Base-by-base conservation (phyloP, 2,888 invertebrate species). In the Dolomedes plantarius region DNA sequence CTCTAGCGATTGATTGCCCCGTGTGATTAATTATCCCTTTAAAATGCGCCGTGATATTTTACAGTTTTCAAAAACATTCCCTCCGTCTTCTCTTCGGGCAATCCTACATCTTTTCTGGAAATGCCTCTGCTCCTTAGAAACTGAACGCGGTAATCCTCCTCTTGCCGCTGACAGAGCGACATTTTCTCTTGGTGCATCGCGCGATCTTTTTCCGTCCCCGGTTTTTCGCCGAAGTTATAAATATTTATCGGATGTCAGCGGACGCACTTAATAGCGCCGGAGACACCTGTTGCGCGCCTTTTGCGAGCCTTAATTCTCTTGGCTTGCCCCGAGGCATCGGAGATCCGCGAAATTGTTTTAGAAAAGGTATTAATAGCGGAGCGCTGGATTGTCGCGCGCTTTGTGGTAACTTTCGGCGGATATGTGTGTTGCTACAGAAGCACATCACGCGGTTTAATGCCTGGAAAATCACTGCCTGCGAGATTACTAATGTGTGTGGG, bases 211-310 rank as follows among this genome's bases (percentile, higher is more conserved):
- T 68, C n/a, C n/a, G n/a, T n/a, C 75, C 75, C 65, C n/a, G 76
- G 83, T 71, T 56, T 56, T 56, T 23, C 19, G 56, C 23, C 23
- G 23, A 23, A 56, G 56, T 23, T 56, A 85, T 85, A 85, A 85
- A 85, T 78, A 85, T 85, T 85, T 85, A 85, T 85, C 73, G 83
- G 83, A 72, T 85, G 83, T 77, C 83, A 85, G 81, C 36, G 67
- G 67, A 31, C 67, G 32, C 67, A 32, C 32, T 67, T 56, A 67
- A 67, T 67, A 67, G 67, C 32, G 67, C 32, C 67, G 36, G n/a
- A 32, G 67, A 23, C 67, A 36, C 36, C 36, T 36, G 36, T 36
- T 36, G 36, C 36, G 36, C 62, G 62, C 23, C 19, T 19, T 50
- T 19, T 19, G 62, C 62, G 36, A 19, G 11, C 23, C 27, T 23